Evolutionary conservation across 2,113 vertebrate genomes (phyloP), one percentile per base, ranked within the genome.

Genomic region (Eublepharis macularius): DNA sequence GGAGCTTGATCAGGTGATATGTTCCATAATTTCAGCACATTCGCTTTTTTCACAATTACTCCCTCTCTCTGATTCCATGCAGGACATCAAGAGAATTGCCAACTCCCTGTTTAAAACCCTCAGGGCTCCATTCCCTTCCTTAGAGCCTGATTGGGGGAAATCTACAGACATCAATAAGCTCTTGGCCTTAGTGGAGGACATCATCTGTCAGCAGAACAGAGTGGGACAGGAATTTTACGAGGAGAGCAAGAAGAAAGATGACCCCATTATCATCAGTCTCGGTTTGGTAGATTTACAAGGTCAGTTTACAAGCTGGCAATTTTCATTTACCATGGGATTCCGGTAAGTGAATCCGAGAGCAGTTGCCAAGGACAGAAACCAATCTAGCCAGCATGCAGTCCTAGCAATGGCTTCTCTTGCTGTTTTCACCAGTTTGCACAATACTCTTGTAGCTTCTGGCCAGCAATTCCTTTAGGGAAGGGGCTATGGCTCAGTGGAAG

Each of bases 1-100:
- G 65, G 36, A 60, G n/a, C 29, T 41, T 26, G 63, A 14, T 6
- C 32, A 66, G 51, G 2, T 26, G 4, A n/a, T 4, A 19, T 49
- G 60, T 39, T 49, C 45, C 24, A 14, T 21, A 36, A 68, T 66
- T 32, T 49, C 17, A 47, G 16, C 14, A 65, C 6, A 74, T 36
- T 26, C 4, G 14, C 17, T 9, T 34, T 29, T 75, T n/a, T 29
- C 12, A 41, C 19, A 34, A 2, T 24, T 34, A 19, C 14, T n/a
- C n/a, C 9, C 4, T 77, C 13, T 39, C 3, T 63, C 32, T 41
- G 24, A 72, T 78, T 41, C 86, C 79, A 89, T 66, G 84, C 92
- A 99, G 98, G 98, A 98, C 81, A 94, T 98, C 81, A 96, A 96
- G 93, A 97, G 96, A 94, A 97, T 99, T 76, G 96, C 97, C 70